Conservation (phyloP, 2,113 vertebrate species). For the Cariama cristata region DNA sequence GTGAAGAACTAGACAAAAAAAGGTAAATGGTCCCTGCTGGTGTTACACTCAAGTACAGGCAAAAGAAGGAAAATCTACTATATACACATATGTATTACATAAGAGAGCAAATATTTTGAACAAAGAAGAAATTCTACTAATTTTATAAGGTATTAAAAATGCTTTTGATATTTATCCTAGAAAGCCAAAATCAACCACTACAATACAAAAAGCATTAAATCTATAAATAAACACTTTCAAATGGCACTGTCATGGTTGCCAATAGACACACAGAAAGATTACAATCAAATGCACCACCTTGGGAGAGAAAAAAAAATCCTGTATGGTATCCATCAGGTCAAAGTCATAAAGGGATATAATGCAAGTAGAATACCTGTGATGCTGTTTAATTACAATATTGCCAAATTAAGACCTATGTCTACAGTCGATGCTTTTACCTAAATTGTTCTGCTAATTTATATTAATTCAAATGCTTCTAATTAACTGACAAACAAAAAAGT, state of each 20-base stretch:
- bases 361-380: neutral
- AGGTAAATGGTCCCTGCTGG: neutral
- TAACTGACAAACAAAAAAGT: slow-evolving; percentile 36
- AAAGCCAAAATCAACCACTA: neutral
- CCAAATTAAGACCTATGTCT: neutral
- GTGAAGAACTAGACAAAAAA: neutral
- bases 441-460: neutral
- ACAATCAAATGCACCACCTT: neutral
- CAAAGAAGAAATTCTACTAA: neutral
- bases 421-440: neutral
- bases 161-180: neutral
- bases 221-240: neutral
- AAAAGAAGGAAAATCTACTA: neutral
- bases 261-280: neutral
- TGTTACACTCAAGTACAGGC: neutral
- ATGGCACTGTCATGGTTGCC: neutral
- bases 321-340: neutral
- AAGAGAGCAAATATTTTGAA: neutral
- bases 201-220: neutral
- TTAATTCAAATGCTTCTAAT: slow-evolving; percentile 42
- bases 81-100: neutral
- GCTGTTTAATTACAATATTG: neutral
- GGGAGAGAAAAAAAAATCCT: neutral
- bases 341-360: slow-evolving; percentile 22
- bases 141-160: neutral